Evolutionary conservation across 2,888 invertebrate species (phyloP), one percentile per base, ranked within the genome.

Genomic region (Stegana nigrithorax): DNA sequence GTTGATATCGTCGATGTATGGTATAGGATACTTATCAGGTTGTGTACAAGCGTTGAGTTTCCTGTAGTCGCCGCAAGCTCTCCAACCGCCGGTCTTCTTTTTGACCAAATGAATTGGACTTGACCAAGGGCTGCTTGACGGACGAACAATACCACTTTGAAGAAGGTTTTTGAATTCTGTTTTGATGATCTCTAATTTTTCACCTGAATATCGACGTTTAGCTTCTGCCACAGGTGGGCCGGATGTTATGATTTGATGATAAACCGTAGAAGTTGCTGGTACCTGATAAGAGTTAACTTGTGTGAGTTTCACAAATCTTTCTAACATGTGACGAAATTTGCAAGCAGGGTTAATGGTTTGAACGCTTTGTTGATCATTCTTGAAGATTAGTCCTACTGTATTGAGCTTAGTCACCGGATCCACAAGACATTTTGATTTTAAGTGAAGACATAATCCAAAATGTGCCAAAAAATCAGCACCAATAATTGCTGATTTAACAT

Each of bases 41-140:
- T 25, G 25, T 2, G 26, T 47, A 1, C 12, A 10, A 4, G 23
- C 53, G 12, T 53, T 51, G 1, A 51, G 29, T 17, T 29, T 32
- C 4, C 32, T 53, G 17, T 32, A 53, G 32, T 53, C 53, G 29
- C 53, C 53, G 17, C 53, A 53, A 29, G 39, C 39, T 6, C 56
- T 10, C 39, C 21, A 56, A 4, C 25, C 42, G 23, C 39, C 56
- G 4, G 56, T 56, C 25, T 39, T 39, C 5, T 56, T 56, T 8
- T 8, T 12, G 23, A 56, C 56, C 39, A 56, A 12, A 25, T 39
- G 56, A 21, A 56, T 21, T n/a, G 56, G 39, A 14, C 23, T 39
- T 23, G 56, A 39, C 39, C 42, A 56, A 6, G 39, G 56, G 42
- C 56, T 56, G 4, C 19, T 55, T 29, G 55, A 55, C 4, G 55